Evolutionary conservation across 2,797 vertebrate genomes (phyloP), one percentile per base, ranked within the genome.

Genomic region (Bovichtus diacanthus): DNA sequence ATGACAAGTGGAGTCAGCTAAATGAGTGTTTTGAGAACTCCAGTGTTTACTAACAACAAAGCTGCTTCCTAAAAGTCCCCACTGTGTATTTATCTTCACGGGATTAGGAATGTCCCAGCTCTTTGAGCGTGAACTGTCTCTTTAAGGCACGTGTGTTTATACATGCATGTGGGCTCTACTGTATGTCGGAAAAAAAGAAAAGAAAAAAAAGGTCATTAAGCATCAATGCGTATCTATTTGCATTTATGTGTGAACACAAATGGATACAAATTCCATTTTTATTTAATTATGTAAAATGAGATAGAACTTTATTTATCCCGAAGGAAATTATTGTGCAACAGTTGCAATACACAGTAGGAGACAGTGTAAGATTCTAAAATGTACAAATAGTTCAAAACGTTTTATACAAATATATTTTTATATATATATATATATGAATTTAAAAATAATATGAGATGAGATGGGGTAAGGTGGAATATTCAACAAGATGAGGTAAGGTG

Each of bases 1-100:
- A 84, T 44, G 38, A 54, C 74, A 62, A 65, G 50, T 34, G n/a
- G 60, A 74, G 56, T 70, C 9, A 10, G 60, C 46, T 64, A 83
- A 84, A 84, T 76, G 21, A 80, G 54, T 38, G 41, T 83, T 78
- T 85, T 78, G 75, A 74, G 74, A 86, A 70, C 66, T 65, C 16
- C 25, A 58, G 31, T 86, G 77, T 90, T 90, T 84, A 75, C 67
- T 36, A 58, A 68, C 77, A 87, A 85, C 77, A 86, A 76, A 86
- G 80, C 83, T 80, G 76, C 78, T 87, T 85, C 55, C 76, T 55
- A 27, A 76, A 62, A 49, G 46, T 68, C 83, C 38, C 70, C 6
- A 6, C 15, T 64, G 62, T 70, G 19, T 72, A 39, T 74, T 84
- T 16, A 69, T 78, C 58, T 70, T 50, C 62, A 55, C 6, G 27